phyloP scores from a whole-genome alignment of 2,797 vertebrate species.

The Dicrostonyx torquatus region DNA sequence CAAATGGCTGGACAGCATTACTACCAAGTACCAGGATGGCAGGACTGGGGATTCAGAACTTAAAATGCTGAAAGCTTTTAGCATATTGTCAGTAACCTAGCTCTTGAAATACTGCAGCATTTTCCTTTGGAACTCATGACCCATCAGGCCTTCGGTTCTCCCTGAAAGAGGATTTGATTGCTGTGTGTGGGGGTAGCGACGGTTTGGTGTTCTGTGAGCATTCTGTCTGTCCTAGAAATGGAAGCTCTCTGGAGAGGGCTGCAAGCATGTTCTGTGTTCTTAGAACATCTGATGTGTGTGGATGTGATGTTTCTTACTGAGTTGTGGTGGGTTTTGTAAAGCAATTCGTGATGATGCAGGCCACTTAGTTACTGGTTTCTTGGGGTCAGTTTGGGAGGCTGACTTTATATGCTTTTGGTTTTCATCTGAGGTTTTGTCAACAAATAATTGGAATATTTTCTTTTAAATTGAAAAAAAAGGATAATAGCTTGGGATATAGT shows the following conservation, averaged over 20 bases:
- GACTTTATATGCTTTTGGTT: slow-evolving; percentile 32
- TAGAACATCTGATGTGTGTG: slow-evolving; percentile 52
- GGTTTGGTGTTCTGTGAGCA: slow-evolving; percentile 19
- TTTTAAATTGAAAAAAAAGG: slow-evolving; percentile 39
- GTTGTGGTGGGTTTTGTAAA: slow-evolving; percentile 6
- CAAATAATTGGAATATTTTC: slow-evolving; percentile 47
- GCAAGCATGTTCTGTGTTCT: slow-evolving; percentile 65
- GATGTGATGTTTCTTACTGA: slow-evolving; percentile 39
- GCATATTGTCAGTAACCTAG: slow-evolving; percentile 20
- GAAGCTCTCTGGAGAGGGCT: slow-evolving; percentile 64
- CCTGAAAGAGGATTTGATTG: slow-evolving; percentile 69
- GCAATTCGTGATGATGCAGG: background rate
- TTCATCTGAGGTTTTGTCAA: slow-evolving; percentile 38
- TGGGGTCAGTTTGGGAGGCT: slow-evolving; percentile 9
- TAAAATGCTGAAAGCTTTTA: slow-evolving; percentile 30
- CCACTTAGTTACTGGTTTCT: slow-evolving; percentile 12
- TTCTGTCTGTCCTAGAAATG: slow-evolving; percentile 78
- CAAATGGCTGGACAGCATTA: slow-evolving; percentile 45
- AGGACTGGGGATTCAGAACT: slow-evolving; percentile 51
- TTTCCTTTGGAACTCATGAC: slow-evolving; percentile 84
- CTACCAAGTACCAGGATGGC: slow-evolving; percentile 7
- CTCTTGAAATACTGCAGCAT: slow-evolving; percentile 91
- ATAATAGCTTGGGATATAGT: slow-evolving; percentile 6
- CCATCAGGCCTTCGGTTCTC: slow-evolving; percentile 81
- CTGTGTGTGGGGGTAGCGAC: background rate